Evolutionary conservation across 2,888 invertebrate genomes (phyloP).

Genomic region (Panzeria rudis): DNA sequence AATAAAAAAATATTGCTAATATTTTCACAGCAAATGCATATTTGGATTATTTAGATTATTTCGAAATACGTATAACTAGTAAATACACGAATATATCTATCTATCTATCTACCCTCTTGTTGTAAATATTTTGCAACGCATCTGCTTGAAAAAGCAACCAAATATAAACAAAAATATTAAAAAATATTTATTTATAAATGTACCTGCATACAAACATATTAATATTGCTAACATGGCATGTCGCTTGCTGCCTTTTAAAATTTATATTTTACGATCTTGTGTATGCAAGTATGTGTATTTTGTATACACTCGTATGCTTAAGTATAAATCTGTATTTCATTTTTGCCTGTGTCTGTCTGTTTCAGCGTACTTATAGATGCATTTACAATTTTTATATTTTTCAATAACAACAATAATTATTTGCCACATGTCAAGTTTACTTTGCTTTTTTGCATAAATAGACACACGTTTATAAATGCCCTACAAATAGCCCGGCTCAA

Average conservation of each 20-base stretch:
- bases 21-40: too few species aligned
- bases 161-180: conserved; percentile 6
- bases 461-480: conserved; percentile 18
- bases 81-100: not conserved
- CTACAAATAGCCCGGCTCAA: not conserved
- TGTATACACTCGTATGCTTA: conserved; percentile 27
- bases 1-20: too few species aligned
- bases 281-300: conserved; percentile 4
- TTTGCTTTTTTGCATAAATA: conserved; percentile 22
- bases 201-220: conserved; percentile 10
- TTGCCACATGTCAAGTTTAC: conserved; percentile 67
- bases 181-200: conserved; percentile 13
- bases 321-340: conserved; percentile 2
- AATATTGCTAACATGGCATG: conserved; percentile 64
- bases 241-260: conserved; percentile 43
- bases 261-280: conserved; percentile 26
- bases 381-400: conserved; percentile 56
- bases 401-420: conserved; percentile 68
- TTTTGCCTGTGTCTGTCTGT: conserved; percentile 17
- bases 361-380: conserved; percentile 23
- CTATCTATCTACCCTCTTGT: not conserved
- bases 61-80: not conserved
- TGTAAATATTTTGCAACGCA: not conserved
- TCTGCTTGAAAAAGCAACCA: conserved; percentile 16
- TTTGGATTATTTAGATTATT: not conserved